Base-by-base conservation (phyloP, 1,140 invertebrate genomes). In the Drosophila micromelanica region DNA sequence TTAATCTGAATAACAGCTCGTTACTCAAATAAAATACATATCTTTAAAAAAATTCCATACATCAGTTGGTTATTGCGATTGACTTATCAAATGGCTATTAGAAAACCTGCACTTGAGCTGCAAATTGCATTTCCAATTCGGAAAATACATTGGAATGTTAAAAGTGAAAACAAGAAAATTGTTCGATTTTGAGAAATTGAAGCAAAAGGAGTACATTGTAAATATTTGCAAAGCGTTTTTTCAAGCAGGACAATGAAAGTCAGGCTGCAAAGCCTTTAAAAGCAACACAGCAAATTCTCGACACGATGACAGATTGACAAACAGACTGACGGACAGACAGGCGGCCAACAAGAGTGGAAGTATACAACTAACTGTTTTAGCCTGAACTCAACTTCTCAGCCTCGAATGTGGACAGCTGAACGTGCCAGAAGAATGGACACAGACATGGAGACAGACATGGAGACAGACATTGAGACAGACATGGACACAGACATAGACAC, bases 261-360 rank as follows among this genome's bases (percentile, higher is more conserved):
- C 38, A 61, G 11, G 15, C n/a, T 55, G 54, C 68, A 69, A 87
- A 81, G 78, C 74, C 76, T 78, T 78, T 87, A 74, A 74, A 85
- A 87, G 82, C 67, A 75, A 72, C 63, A 63, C 59, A 59, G 56
- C 52, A 68, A 59, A 68, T 78, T 45, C 65, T 68, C 72, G 62
- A 78, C 51, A 63, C 62, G 78, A 43, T 70, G 64, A 62, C 63
- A 67, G 61, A 45, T 49, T 77, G 73, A 86, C 56, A 84, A 76
- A 73, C 43, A 38, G 76, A 51, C 52, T 35, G 76, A 51, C 52
- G 65, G 37, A 64, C 56, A 63, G 56, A 45, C 59, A 42, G 56
- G 65, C 23, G 20, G 57, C 30, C 57, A 55, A 42, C 35, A 12
- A 23, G 35, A 48, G 32, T 42, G 52, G 43, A 40, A 5, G 13